A percentile compares a stretch with the other conserved stretches of the same genome.
Evolutionary conservation across 2,797 vertebrate species (phyloP).

Genomic region (Sebastes cheni): DNA sequence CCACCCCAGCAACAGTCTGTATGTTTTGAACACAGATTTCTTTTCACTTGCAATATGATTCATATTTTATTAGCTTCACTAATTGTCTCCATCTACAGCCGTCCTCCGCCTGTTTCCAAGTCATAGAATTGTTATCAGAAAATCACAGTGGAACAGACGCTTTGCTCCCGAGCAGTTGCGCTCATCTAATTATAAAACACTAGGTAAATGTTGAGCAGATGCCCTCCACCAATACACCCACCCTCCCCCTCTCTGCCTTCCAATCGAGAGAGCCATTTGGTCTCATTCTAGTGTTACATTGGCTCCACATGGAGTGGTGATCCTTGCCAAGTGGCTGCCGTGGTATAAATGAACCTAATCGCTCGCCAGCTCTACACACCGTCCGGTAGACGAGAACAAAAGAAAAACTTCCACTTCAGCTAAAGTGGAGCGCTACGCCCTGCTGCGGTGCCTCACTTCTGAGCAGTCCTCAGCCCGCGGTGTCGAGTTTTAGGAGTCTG

Average conservation of each 20-base stretch:
- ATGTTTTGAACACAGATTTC: slow-evolving; percentile 68
- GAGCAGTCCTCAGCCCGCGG: neutral
- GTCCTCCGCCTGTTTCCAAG: slow-evolving; percentile 55
- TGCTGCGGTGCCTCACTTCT: slow-evolving; percentile 19
- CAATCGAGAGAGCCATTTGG: slow-evolving; percentile 81
- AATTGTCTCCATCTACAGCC: slow-evolving; percentile 65
- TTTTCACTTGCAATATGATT: slow-evolving; percentile 70
- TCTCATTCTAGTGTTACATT: slow-evolving; percentile 78
- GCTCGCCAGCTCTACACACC: slow-evolving; percentile 46
- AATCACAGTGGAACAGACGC: slow-evolving; percentile 77
- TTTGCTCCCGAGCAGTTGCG: slow-evolving; percentile 75
- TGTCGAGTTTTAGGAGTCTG: slow-evolving; percentile 18
- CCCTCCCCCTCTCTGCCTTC: slow-evolving; percentile 61
- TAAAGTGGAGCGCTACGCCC: slow-evolving; percentile 34
- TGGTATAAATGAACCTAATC: slow-evolving; percentile 78
- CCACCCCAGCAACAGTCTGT: slow-evolving; percentile 39
- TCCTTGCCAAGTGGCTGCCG: slow-evolving; percentile 72
- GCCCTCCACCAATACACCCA: slow-evolving; percentile 63
- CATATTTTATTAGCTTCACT: slow-evolving; percentile 71
- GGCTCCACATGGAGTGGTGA: slow-evolving; percentile 72
- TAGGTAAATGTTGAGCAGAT: slow-evolving; percentile 84
- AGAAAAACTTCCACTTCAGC: slow-evolving; percentile 55
- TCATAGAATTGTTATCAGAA: slow-evolving; percentile 67
- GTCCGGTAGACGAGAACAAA: slow-evolving; percentile 63
- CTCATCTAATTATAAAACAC: slow-evolving; percentile 84